Conservation (phyloP, 2,888 invertebrate species). For the Carterocephalus palaemon region DNA sequence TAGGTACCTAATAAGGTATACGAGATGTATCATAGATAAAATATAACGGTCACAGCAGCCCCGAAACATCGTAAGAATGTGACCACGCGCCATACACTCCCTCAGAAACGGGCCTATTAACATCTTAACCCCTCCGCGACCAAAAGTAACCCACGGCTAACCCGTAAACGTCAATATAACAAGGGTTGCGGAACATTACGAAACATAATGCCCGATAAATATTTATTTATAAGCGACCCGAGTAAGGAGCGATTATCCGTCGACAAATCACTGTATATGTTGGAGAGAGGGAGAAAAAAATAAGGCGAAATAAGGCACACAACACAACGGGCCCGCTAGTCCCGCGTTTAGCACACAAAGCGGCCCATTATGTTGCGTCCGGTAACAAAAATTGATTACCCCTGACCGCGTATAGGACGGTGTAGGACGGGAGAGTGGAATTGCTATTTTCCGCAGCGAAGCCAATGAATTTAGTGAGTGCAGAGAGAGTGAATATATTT, state of each 20-base stretch:
- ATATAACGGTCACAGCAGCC: too few relatives aligned
- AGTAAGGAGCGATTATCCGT: constrained; percentile 23
- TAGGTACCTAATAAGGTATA: too few relatives aligned
- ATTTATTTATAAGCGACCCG: constrained; percentile 23
- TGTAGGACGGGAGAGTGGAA: too few relatives aligned
- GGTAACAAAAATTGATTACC: constrained; percentile 20
- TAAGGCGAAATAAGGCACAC: constrained; percentile 3
- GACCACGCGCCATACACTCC: background rate
- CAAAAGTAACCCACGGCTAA: constrained; percentile 9
- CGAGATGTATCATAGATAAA: too few relatives aligned
- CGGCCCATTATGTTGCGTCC: constrained; percentile 24
- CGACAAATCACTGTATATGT: constrained; percentile 17
- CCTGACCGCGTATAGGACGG: background rate
- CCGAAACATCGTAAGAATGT: background rate
- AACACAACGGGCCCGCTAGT: constrained; percentile 16
- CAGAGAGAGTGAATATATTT: too few relatives aligned
- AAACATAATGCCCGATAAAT: constrained; percentile 19
- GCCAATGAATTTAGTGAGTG: too few relatives aligned
- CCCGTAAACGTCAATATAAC: constrained; percentile 5
- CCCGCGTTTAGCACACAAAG: constrained; percentile 26
- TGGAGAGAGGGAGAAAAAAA: constrained; percentile 14
- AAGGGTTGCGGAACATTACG: constrained; percentile 6
- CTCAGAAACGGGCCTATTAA: background rate
- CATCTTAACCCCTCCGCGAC: constrained; percentile 5
- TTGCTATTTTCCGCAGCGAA: too few relatives aligned